phyloP scores from a whole-genome alignment of 2,797 vertebrate genomes.

The Melanotaenia boesemani region DNA sequence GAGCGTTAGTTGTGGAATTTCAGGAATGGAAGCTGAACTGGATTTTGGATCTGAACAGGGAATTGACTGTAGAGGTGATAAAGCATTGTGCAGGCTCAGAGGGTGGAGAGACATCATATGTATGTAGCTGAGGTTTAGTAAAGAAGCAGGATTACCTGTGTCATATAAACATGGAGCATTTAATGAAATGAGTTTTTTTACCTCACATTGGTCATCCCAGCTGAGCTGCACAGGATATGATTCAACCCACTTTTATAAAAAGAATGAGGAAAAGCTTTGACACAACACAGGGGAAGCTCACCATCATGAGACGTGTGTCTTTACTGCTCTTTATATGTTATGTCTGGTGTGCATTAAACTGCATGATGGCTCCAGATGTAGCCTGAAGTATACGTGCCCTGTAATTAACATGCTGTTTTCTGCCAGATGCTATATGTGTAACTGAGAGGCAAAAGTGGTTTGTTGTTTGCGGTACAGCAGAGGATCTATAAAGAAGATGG shows the following conservation, averaged over 20 bases:
- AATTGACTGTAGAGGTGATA: constrained; percentile 56
- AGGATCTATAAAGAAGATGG: constrained; percentile 46
- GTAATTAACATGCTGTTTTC: constrained; percentile 75
- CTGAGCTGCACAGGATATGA: not conserved
- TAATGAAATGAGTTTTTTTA: not conserved
- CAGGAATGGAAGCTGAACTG: constrained; percentile 79
- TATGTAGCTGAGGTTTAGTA: not conserved
- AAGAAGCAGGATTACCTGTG: too few species aligned
- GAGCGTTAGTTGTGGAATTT: constrained; percentile 81
- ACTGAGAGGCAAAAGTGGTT: constrained; percentile 63
- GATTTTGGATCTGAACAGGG: constrained; percentile 55
- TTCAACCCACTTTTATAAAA: too few species aligned
- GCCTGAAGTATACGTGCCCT: constrained; percentile 55
- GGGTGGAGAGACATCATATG: not conserved
- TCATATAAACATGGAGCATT: too few species aligned
- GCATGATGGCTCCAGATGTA: constrained; percentile 50
- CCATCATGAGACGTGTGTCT: constrained; percentile 25
- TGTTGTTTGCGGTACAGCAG: constrained; percentile 47
- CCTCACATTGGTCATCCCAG: constrained; percentile 23
- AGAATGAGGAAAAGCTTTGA: constrained; percentile 24
- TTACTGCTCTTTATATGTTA: constrained; percentile 38
- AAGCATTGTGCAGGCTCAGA: constrained; percentile 18
- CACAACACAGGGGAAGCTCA: constrained; percentile 9
- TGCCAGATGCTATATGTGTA: constrained; percentile 79
- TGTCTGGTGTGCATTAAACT: constrained; percentile 28